Evolutionary conservation across 2,888 invertebrate species (phyloP).

Genomic region (Monoplex corrugatus): DNA sequence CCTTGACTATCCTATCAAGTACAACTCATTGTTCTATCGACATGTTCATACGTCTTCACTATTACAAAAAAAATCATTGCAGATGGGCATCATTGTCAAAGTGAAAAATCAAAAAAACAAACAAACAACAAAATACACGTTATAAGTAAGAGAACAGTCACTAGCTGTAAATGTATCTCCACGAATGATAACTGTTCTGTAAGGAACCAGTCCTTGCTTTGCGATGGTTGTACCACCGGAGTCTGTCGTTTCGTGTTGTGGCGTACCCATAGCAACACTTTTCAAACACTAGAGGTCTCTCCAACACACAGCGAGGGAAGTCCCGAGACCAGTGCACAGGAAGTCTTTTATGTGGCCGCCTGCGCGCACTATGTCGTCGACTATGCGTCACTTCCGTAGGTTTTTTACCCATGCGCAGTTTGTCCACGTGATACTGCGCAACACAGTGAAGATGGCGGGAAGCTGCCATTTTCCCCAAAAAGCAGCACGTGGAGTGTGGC

Average conservation of each 20-base stretch:
- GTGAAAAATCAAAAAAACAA: background rate
- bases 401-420: background rate
- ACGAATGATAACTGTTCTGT: slow-evolving; percentile 8
- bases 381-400: background rate
- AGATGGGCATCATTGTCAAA: slow-evolving; percentile 8
- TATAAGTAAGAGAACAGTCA: background rate
- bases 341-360: background rate
- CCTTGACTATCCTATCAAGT: slow-evolving; percentile 7
- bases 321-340: background rate
- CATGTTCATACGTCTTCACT: background rate
- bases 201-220: slow-evolving; percentile 19
- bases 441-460: slow-evolving; percentile 36
- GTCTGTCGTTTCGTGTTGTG: slow-evolving; percentile 25
- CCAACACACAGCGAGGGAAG: slow-evolving; percentile 22
- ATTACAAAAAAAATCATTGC: background rate
- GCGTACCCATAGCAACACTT: slow-evolving; percentile 47
- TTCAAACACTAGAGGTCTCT: slow-evolving; percentile 35
- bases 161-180: slow-evolving; percentile 45
- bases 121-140: background rate
- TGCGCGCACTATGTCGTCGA: background rate
- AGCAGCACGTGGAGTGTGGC: slow-evolving; percentile 28
- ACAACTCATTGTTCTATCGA: background rate
- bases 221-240: slow-evolving; percentile 41
- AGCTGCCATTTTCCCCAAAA: slow-evolving; percentile 34
- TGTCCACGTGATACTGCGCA: slow-evolving; percentile 43